Evolutionary conservation across 2,888 invertebrate genomes (phyloP).

Genomic region (Fragum fragum): DNA sequence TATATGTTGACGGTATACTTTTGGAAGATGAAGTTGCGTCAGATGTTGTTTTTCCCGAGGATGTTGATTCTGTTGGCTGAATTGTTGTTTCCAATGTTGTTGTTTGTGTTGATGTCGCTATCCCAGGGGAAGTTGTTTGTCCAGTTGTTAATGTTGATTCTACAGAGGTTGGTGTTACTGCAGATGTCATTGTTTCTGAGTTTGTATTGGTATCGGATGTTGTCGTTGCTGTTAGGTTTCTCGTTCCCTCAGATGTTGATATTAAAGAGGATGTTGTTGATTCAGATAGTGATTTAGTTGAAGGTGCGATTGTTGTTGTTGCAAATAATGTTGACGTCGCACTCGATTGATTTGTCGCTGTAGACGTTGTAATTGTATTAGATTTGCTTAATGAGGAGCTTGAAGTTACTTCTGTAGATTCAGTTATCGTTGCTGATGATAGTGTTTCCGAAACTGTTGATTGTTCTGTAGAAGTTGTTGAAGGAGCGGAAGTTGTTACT

Average conservation of each 20-base stretch:
- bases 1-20: too few relatives aligned
- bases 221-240: too few relatives aligned
- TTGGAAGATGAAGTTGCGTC: too few relatives aligned
- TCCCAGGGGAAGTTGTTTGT: too few relatives aligned
- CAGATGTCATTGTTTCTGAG: not conserved
- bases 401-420: too few relatives aligned
- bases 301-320: slow-evolving; percentile 19
- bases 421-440: not conserved
- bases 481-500: not conserved
- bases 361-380: too few relatives aligned
- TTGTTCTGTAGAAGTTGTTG: not conserved
- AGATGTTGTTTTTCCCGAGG: not conserved
- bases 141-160: not conserved
- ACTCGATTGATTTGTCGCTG: too few relatives aligned
- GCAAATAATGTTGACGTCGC: not conserved
- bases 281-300: not conserved
- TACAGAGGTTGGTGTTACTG: not conserved
- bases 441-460: not conserved
- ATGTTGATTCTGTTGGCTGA: not conserved
- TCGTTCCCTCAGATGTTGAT: too few relatives aligned
- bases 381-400: too few relatives aligned
- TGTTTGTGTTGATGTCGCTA: not conserved
- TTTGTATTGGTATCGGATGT: too few relatives aligned
- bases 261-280: not conserved
- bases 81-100: not conserved